Percentiles rank a stretch among this genome's conserved stretches.
phyloP scores from a whole-genome alignment of 2,888 invertebrate genomes.

The Xestia c-nigrum region DNA sequence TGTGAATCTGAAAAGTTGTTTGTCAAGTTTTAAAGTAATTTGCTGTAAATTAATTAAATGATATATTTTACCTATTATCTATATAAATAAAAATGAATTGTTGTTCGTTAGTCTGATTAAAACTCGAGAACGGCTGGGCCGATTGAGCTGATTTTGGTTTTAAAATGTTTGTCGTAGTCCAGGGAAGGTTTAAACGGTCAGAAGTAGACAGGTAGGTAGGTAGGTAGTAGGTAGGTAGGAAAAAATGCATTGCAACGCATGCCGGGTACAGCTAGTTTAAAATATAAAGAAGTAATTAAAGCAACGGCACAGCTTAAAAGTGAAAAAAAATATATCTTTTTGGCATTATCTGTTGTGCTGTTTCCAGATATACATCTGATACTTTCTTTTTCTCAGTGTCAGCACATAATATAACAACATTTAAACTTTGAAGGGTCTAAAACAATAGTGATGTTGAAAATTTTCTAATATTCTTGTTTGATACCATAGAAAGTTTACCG shows the following conservation, averaged over 20 bases:
- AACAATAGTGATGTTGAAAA: not conserved
- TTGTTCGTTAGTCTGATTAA: too few relatives aligned
- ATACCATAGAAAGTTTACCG: not conserved
- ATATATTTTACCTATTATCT: not conserved
- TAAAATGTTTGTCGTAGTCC: too few relatives aligned
- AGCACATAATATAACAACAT: not conserved
- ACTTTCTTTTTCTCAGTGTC: not conserved
- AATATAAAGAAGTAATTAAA: not conserved
- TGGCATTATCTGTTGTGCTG: not conserved
- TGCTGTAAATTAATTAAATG: not conserved
- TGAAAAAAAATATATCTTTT: not conserved
- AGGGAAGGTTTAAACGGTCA: too few relatives aligned
- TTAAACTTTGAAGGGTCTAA: not conserved
- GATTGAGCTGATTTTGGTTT: too few relatives aligned
- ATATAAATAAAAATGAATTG: too few relatives aligned
- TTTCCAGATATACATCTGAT: not conserved
- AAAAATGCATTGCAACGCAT: too few relatives aligned
- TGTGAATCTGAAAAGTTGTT: too few relatives aligned
- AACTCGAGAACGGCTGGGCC: too few relatives aligned
- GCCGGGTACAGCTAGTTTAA: too few relatives aligned
- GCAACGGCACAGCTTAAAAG: not conserved
- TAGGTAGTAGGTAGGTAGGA: too few relatives aligned
- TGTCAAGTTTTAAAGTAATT: not conserved
- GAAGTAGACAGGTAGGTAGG: too few relatives aligned
- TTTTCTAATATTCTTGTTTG: constrained; percentile 5